Base-by-base conservation (phyloP, 2,113 vertebrate species). In the Myocastor coypus region DNA sequence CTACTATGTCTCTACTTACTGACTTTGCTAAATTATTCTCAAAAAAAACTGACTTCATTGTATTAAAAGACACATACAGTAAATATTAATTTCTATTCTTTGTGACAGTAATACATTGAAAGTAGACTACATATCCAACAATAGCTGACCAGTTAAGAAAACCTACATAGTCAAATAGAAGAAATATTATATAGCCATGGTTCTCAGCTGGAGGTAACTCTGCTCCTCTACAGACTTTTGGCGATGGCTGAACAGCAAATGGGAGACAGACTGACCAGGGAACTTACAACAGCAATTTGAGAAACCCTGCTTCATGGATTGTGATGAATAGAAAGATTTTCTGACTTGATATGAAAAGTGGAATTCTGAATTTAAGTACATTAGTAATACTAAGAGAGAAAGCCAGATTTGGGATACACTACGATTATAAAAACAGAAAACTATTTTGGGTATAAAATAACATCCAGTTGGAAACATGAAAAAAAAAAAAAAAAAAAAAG, bases 1-100 rank as follows among this genome's bases (percentile, higher is more conserved):
- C n/a, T n/a, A n/a, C n/a, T n/a, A n/a, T n/a, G n/a, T 30, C 40
- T 30, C 73, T 85, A 78, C 32, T 19, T 20, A 32, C 85, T 86
- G 73, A 82, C 28, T 59, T 57, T 75, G 13, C 75, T 90, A 30
- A 94, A 91, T 84, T 81, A 80, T 87, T 46, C 20, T 87, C 52
- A 82, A 34, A 37, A 86, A 86, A 86, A 69, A 69, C 46, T 20
- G 83, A 14, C 50, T 82, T 69, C 57, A 93, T 55, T 32, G 59
- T 52, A 77, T 61, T 77, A 91, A 88, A 83, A 96, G 46, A 7
- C 14, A 26, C 5, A 52, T 22, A 14, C 17, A 71, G 37, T 77
- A 55, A 46, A 22, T 64, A 78, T 30, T 83, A 61, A 71, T 69
- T 69, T 94, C 42, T 32, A 78, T 83, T 82, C 69, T 87, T 85